Base-by-base conservation (phyloP, 2,888 invertebrate species). In the Lithodes maja region DNA sequence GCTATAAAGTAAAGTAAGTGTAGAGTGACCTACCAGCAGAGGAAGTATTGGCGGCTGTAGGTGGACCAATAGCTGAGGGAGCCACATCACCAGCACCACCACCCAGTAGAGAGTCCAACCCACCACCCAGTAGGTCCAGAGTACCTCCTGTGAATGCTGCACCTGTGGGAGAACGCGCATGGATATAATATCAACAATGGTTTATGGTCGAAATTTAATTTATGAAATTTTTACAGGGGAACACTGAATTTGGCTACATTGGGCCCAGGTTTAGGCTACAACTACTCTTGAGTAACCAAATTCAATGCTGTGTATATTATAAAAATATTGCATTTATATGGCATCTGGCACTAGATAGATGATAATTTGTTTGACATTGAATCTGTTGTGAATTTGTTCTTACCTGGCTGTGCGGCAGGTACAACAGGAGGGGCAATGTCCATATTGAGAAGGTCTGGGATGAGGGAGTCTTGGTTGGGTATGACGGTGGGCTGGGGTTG, bases 391-490 rank as follows among this genome's bases (percentile, higher is more conserved):
- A 9, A 78, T 1, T 2, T 9, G 50, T 49, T 1, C 9, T 49
- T 89, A 89, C 89, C 89, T 86, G 89, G 85, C 55, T 89, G 89
- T 49, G 90, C 75, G 17, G 90, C 84, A 17, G 1, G 83, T 12
- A 86, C 75, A 68, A 93, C 92, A 68, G 93, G 93, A 0, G 94
- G 94, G 93, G 97, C 97, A 92, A 99, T 96, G 94, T 99, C 99
- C 97, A 99, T 98, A 53, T 98, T 98, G 87, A 99, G 95, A 86
- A 99, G 95, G 94, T 99, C 99, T 0, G 99, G 99, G 93, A 99
- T 99, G 52, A 99, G 95, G 0, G 98, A 98, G 93, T 99, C 99
- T 94, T 98, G 96, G 12, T 95, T 95, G 15, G 96, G 96, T 92
- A 96, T 96, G 12, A 96, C 96, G 5, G 94, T 94, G 2, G 94